Evolutionary conservation across 2,888 invertebrate species (phyloP).

Genomic region (Labia minor): DNA sequence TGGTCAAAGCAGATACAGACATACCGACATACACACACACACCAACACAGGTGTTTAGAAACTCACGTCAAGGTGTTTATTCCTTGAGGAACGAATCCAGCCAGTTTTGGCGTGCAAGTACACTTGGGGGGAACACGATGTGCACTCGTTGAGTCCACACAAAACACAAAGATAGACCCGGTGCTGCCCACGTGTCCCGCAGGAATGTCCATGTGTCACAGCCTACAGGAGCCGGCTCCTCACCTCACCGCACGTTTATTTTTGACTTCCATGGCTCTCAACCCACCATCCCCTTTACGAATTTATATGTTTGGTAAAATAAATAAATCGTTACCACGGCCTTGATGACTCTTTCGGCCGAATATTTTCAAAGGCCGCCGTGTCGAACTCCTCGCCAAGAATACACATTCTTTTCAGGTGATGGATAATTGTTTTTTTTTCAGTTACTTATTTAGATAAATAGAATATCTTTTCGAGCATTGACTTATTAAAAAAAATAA

Average conservation of each 20-base stretch:
- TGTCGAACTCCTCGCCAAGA: too few relatives aligned
- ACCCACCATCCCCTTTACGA: neutral
- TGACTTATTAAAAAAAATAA: too few relatives aligned
- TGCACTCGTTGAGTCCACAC: neutral
- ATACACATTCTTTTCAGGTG: too few relatives aligned
- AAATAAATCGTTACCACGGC: neutral
- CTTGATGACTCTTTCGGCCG: neutral
- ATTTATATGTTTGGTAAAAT: neutral
- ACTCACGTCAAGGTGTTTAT: neutral
- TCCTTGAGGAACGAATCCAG: neutral
- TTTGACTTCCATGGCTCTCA: neutral
- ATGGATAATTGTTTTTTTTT: too few relatives aligned
- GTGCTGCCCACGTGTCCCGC: neutral
- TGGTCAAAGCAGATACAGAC: too few relatives aligned
- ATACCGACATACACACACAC: too few relatives aligned
- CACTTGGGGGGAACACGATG: too few relatives aligned
- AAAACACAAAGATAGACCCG: conserved; percentile 2
- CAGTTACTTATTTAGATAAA: too few relatives aligned
- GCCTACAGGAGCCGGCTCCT: neutral
- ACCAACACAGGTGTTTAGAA: too few relatives aligned
- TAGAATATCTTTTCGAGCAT: too few relatives aligned
- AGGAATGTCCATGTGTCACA: conserved; percentile 8
- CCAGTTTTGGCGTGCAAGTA: neutral
- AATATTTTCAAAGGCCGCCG: neutral
- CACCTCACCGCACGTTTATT: neutral